These are phyloP conservation scores for Spisula subtruncata DNA, from an alignment of 2,888 invertebrate genomes.

Conservation along the genomic window DNA sequence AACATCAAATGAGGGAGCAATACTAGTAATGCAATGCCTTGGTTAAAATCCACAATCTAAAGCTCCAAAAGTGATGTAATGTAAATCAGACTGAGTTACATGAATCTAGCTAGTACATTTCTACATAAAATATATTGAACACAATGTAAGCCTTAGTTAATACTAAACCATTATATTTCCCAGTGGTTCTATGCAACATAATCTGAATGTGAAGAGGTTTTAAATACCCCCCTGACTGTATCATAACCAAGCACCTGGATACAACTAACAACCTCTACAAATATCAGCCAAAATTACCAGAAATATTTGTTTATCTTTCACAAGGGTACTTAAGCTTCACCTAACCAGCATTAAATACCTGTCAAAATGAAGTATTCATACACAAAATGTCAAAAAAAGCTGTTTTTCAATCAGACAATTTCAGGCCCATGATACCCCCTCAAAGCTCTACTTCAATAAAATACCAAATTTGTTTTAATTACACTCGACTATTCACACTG, in stretches of 20 bases:
- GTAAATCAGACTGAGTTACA: no score
- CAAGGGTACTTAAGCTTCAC: conserved; percentile 15
- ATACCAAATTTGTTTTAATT: background rate
- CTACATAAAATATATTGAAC: no score
- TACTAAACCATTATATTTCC: background rate
- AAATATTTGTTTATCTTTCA: conserved; percentile 50
- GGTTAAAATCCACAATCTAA: no score
- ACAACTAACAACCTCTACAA: background rate
- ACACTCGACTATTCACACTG: background rate
- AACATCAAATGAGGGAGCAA: no score
- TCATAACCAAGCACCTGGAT: conserved; percentile 15
- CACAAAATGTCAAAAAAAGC: conserved; percentile 35
- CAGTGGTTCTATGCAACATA: background rate
- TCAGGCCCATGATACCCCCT: conserved; percentile 33
- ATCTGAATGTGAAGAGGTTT: background rate
- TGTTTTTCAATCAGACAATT: conserved; percentile 27
- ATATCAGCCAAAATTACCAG: conserved; percentile 26
- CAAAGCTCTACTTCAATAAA: conserved; percentile 17
- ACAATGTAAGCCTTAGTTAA: no score
- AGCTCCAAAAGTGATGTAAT: no score
- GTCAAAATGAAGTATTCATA: conserved; percentile 32
- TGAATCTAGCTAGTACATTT: no score
- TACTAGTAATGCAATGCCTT: no score
- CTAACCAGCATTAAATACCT: conserved; percentile 26
- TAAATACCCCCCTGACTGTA: conserved; percentile 15